Evolutionary conservation across 2,888 invertebrate species (phyloP).

Genomic region (Harpalus rubripes): DNA sequence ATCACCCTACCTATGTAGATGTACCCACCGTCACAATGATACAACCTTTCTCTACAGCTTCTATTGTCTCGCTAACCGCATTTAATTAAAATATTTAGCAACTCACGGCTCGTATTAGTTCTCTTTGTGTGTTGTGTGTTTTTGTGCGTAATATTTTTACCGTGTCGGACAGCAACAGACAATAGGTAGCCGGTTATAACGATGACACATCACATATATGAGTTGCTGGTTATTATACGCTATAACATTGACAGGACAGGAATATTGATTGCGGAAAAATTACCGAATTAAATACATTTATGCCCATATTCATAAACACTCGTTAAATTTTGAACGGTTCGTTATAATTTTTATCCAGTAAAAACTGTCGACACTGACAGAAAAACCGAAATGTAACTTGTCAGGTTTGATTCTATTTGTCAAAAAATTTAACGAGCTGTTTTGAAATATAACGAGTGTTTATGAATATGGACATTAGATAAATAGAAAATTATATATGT

Average conservation of each 20-base stretch:
- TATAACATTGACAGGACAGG: background rate
- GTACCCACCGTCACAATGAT: background rate
- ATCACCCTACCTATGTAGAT: background rate
- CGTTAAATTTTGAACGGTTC: no score
- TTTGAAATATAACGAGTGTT: no score
- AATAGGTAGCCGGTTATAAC: background rate
- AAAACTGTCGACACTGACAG: no score
- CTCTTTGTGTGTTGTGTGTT: background rate
- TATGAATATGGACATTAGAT: no score
- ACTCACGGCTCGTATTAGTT: conserved; percentile 13
- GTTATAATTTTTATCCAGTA: no score
- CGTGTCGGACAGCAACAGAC: background rate
- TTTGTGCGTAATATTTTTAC: background rate
- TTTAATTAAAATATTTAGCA: conserved; percentile 30
- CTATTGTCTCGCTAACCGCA: conserved; percentile 3
- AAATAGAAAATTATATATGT: background rate
- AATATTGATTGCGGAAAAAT: background rate
- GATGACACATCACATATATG: background rate
- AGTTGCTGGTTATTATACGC: background rate
- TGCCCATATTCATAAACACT: no score
- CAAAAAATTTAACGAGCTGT: no score
- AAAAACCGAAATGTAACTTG: no score
- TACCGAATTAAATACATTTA: background rate
- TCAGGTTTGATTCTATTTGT: no score
- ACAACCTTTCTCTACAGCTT: background rate